Evolutionary conservation across 2,797 vertebrate species (phyloP).

Genomic region (Myripristis jacobus): DNA sequence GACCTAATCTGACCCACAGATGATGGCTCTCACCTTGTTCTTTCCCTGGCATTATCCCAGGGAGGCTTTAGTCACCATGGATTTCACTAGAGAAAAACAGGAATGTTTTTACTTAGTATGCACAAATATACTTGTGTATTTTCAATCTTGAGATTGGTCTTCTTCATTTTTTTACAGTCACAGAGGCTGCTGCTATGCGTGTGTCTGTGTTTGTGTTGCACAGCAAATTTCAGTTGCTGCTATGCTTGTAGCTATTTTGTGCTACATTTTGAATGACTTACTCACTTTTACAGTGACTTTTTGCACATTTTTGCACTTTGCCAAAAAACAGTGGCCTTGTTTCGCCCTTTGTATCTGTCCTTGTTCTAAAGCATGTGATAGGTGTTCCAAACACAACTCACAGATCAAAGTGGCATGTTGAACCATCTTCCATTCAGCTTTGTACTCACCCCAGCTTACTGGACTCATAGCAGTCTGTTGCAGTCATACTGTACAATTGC

Average conservation of each 20-base stretch:
- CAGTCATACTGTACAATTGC: conserved; percentile 17
- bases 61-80: conserved; percentile 19
- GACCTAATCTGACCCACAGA: conserved; percentile 24
- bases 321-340: background rate
- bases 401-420: conserved; percentile 12
- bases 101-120: conserved; percentile 4
- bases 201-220: conserved; percentile 40
- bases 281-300: too few relatives aligned
- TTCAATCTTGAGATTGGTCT: conserved; percentile 31
- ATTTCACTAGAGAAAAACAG: conserved; percentile 7
- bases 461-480: conserved; percentile 30
- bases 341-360: conserved; percentile 7
- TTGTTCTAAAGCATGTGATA: conserved; percentile 17
- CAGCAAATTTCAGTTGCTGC: conserved; percentile 27
- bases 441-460: conserved; percentile 57
- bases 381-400: background rate
- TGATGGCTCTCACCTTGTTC: conserved; percentile 16
- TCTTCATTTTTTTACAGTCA: conserved; percentile 22
- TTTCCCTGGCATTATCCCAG: conserved; percentile 48
- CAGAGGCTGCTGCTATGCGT: conserved; percentile 33
- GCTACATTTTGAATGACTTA: conserved; percentile 31
- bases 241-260: conserved; percentile 6
- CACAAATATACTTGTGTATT: background rate
- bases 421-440: conserved; percentile 34
- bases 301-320: too few relatives aligned